Conservation (phyloP, 2,888 invertebrate genomes). For the Zele albiditarsus region DNA sequence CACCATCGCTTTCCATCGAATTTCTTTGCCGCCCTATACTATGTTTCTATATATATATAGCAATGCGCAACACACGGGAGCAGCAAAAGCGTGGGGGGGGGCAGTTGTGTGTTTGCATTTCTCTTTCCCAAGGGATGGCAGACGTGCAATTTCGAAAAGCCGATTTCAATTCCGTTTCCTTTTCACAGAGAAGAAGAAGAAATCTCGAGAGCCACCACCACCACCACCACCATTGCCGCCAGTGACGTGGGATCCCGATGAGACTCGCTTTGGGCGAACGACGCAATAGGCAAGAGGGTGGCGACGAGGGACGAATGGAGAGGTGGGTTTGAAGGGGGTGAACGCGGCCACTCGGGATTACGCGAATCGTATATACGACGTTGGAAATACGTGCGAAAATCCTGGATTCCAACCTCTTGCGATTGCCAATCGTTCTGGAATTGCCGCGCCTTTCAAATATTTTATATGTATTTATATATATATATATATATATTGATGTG, state of each 20-base stretch:
- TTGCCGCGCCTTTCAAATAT: not conserved
- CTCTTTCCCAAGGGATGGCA: constrained; percentile 59
- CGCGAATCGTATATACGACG: constrained; percentile 55
- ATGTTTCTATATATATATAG: constrained; percentile 16
- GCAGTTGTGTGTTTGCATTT: constrained; percentile 68
- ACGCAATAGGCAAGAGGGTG: not conserved
- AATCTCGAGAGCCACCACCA: constrained; percentile 58
- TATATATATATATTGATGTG: too few species aligned
- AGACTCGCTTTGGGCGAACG: constrained; percentile 15
- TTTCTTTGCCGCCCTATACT: constrained; percentile 43
- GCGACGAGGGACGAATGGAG: constrained; percentile 12
- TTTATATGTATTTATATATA: not conserved
- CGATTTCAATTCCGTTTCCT: constrained; percentile 70
- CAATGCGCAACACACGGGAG: not conserved
- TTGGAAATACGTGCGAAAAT: constrained; percentile 61
- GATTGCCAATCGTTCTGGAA: constrained; percentile 38
- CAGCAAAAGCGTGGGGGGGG: constrained; percentile 31
- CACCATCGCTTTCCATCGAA: constrained; percentile 41
- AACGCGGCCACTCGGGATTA: constrained; percentile 56
- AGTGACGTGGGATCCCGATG: constrained; percentile 34
- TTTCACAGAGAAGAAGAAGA: constrained; percentile 59
- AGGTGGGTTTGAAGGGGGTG: constrained; percentile 43
- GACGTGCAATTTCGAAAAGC: constrained; percentile 70
- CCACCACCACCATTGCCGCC: not conserved
- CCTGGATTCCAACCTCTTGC: constrained; percentile 50